Evolutionary conservation across 2,797 vertebrate species (phyloP).

Genomic region (Serranus cabrilla): DNA sequence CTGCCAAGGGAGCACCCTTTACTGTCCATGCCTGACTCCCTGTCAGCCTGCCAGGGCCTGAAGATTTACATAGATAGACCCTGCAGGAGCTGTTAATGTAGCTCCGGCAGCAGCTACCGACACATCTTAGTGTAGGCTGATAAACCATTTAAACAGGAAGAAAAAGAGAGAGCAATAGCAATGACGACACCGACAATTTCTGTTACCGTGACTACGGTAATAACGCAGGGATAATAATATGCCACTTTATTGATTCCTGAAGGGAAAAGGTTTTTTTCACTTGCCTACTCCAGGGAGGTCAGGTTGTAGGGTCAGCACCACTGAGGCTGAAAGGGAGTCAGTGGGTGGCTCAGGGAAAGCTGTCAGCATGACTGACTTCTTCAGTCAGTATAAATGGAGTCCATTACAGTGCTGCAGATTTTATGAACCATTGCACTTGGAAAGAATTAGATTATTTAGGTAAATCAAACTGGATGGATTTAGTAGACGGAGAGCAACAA

Average conservation of each 20-base stretch:
- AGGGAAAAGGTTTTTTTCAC: background rate
- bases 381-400: conserved; percentile 14
- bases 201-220: conserved; percentile 19
- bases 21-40: conserved; percentile 66
- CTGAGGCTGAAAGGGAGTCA: conserved; percentile 18
- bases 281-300: conserved; percentile 17
- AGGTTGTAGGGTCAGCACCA: conserved; percentile 24
- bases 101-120: conserved; percentile 40
- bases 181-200: conserved; percentile 6
- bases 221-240: conserved; percentile 32
- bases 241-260: conserved; percentile 13
- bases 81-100: conserved; percentile 49
- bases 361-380: conserved; percentile 13
- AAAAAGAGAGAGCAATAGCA: background rate
- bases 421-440: conserved; percentile 21
- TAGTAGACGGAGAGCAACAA: background rate
- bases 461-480: conserved; percentile 23
- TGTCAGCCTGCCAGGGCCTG: conserved; percentile 59
- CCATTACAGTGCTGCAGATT: background rate
- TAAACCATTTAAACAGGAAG: conserved; percentile 22
- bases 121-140: conserved; percentile 19
- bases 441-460: background rate
- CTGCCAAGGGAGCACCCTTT: conserved; percentile 73
- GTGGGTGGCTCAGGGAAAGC: conserved; percentile 16
- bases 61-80: conserved; percentile 51